A percentile compares a stretch with the other conserved stretches of the same genome.
These are phyloP conservation scores for Serranus cabrilla DNA, from an alignment of 2,797 vertebrate species.

Conservation along the genomic window DNA sequence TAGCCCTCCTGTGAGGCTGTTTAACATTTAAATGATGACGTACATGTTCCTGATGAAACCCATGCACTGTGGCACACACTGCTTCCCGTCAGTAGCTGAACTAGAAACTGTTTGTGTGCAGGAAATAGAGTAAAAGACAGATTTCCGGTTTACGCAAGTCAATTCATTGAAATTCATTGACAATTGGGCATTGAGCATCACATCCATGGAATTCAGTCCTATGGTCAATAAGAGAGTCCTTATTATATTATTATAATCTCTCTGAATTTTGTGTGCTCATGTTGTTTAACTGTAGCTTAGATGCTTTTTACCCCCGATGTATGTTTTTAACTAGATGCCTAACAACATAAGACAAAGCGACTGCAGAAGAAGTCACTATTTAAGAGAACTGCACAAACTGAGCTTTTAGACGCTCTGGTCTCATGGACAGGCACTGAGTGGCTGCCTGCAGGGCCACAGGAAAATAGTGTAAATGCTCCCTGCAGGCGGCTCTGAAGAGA, in stretches of 20 bases:
- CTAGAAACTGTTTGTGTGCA: not conserved
- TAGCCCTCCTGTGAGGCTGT: not conserved
- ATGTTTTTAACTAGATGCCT: too few relatives aligned
- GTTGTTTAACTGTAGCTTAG: too few relatives aligned
- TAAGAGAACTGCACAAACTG: not conserved
- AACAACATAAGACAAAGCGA: too few relatives aligned
- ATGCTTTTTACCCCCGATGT: too few relatives aligned
- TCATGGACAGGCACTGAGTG: not conserved
- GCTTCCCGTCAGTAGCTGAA: not conserved
- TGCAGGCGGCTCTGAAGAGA: conserved; percentile 15
- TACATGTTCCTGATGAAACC: not conserved
- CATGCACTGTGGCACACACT: not conserved
- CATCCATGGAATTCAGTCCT: too few relatives aligned
- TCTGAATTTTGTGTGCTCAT: too few relatives aligned
- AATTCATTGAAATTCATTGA: too few relatives aligned
- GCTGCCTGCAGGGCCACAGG: not conserved
- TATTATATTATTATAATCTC: too few relatives aligned
- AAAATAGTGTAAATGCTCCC: conserved; percentile 2
- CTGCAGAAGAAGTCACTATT: not conserved
- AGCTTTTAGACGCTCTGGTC: not conserved
- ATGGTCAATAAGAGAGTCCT: too few relatives aligned
- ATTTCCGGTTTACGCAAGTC: not conserved
- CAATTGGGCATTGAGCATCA: too few relatives aligned
- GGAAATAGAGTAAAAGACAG: not conserved
- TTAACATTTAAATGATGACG: not conserved